Base-by-base conservation (phyloP, 2,797 vertebrate genomes). In the Esox masquinongy region DNA sequence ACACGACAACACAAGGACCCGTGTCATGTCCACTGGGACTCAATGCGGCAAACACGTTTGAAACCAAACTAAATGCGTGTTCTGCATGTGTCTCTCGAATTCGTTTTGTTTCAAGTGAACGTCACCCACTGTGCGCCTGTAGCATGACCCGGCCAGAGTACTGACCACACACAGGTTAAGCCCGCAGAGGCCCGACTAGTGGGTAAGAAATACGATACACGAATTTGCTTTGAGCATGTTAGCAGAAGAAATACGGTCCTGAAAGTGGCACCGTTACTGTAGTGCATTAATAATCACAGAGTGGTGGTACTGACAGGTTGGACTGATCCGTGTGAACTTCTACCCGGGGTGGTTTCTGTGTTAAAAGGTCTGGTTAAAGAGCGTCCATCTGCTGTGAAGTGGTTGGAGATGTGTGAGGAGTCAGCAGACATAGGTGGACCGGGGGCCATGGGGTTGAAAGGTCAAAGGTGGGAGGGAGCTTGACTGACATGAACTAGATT, bases 321-420 rank as follows among this genome's bases (percentile, higher is more conserved):
- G 34, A 36, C 66, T n/a, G 17, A 36, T 17, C 50, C 22, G 29
- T 22, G 22, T 61, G 14, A 50, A 50, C 49, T 49, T 56, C 24
- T 24, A 39, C 61, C 61, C 61, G 8, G 16, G 22, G 72, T 17
- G 34, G 29, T 31, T 63, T 19, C 66, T 56, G 51, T 56, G n/a
- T 5, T 19, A 19, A 53, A 16, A 56, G 51, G 43, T 12, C 5
- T 8, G 43, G n/a, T n/a, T n/a, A n/a, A n/a, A n/a, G n/a, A n/a
- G n/a, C n/a, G n/a, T n/a, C n/a, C n/a, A n/a, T n/a, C n/a, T n/a
- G n/a, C n/a, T n/a, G n/a, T n/a, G n/a, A n/a, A n/a, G n/a, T n/a
- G n/a, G n/a, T 51, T 79, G 5, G 76, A 79, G 81, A 81, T 53
- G 76, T 84, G 83, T 77, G 78, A 71, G 82, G 88, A 31, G 29